Base-by-base conservation (phyloP, 2,888 invertebrate genomes). In the Toxonevra muliebris region DNA sequence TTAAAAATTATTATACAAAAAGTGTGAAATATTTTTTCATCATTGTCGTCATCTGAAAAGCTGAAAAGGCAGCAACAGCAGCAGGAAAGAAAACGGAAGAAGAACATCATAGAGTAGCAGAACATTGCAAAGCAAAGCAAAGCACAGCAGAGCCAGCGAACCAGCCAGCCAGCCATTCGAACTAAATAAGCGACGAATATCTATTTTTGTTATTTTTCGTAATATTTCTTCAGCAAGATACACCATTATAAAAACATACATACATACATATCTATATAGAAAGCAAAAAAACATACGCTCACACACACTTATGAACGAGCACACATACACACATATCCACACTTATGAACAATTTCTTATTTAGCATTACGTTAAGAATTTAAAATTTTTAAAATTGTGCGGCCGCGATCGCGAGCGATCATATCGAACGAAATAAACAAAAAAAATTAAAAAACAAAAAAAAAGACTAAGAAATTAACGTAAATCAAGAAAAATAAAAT, bases 181-280 rank as follows among this genome's bases (percentile, higher is more conserved):
- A 30, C 30, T 30, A 30, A 30, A 30, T 30, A 30, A 30, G 30
- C 30, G 15, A 13, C 48, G 50, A 58, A 50, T 30, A 30, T 65
- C 58, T 65, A 55, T 65, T 65, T 65, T 65, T 65, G 58, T 65
- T 55, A 30, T 30, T 63, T 58, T 62, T 54, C 62, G 54, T 62
- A 62, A 54, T 62, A 48, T 48, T 48, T 48, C 48, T n/a, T 13
- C 48, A 48, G 48, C 48, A 48, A 13, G 48, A 15, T 48, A 48
- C 48, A 48, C n/a, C 11, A 48, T 48, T 48, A 15, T 15, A 15
- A 48, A 15, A 48, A 15, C 11, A 48, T 11, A 48, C 5, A 15
- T 15, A 8, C 11, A 48, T 10, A 15, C 11, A 48, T 48, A 11
- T 10, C 5, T 15, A n/a, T n/a, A n/a, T n/a, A 48, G 48, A n/a